phyloP scores from a whole-genome alignment of 2,113 vertebrate genomes.

The Hippoglossus stenolepis region DNA sequence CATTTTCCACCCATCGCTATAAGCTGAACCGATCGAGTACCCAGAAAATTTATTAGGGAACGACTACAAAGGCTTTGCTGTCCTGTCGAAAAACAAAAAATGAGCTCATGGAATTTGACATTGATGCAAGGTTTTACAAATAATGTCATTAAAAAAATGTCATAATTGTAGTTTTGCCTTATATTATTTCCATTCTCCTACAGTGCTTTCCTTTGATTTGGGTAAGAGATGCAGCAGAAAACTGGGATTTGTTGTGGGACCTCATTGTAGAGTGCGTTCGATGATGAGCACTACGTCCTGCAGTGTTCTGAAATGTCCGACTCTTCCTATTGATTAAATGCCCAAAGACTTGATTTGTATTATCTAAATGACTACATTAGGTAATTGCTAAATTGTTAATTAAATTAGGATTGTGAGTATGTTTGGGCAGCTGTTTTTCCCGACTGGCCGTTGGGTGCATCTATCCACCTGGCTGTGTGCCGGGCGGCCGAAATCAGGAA shows the following conservation, averaged over 20 bases:
- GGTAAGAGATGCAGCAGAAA: background rate
- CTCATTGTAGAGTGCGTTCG: slow-evolving; percentile 15
- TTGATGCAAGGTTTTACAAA: slow-evolving; percentile 89
- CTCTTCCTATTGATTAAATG: slow-evolving; percentile 53
- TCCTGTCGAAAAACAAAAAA: slow-evolving; percentile 85
- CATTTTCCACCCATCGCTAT: slow-evolving; percentile 85
- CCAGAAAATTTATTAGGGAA: slow-evolving; percentile 61
- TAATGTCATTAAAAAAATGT: slow-evolving; percentile 79
- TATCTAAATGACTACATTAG: slow-evolving; percentile 48
- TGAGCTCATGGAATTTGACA: slow-evolving; percentile 89
- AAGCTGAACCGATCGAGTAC: slow-evolving; percentile 83
- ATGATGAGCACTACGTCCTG: slow-evolving; percentile 22
- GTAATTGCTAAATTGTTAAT: slow-evolving; percentile 58
- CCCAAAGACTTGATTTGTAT: slow-evolving; percentile 36
- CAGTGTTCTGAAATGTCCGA: slow-evolving; percentile 38
- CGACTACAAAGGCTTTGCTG: slow-evolving; percentile 72
- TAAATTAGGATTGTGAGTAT: slow-evolving; percentile 40
- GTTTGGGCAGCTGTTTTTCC: slow-evolving; percentile 7
- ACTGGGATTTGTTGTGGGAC: background rate
- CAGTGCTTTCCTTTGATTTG: background rate
- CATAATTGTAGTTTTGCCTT: slow-evolving; percentile 65
- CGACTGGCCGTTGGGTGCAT: background rate
- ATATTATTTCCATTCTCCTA: slow-evolving; percentile 15
- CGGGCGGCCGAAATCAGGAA: slow-evolving; percentile 8
- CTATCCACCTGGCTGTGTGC: background rate